Evolutionary conservation across 1,140 invertebrate species (phyloP), one percentile per base, ranked within the genome.

Genomic region (Plodia interpunctella): DNA sequence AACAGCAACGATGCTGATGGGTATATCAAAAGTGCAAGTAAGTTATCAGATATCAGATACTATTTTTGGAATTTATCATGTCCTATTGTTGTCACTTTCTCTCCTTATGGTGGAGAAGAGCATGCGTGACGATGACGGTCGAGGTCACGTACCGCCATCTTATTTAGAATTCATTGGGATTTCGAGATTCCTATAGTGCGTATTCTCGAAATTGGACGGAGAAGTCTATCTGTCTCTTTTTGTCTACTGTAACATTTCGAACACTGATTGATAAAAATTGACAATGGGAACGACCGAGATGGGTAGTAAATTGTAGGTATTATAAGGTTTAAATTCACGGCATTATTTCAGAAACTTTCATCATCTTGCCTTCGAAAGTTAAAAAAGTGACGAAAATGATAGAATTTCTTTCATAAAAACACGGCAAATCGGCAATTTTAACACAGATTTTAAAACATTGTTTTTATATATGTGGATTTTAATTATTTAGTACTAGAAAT

Each of bases 1-100:
- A 55, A 91, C 92, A 18, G 91, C 91, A 10, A 92, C 91, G 60
- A 92, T 92, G 92, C 64, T 92, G 61, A 92, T 92, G 91, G 90
- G 91, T 59, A 92, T 91, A 76, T 90, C 91, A 50, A 91, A 88
- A 72, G 88, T 92, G 59, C 85, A 90, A 68, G 91, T 92, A 65
- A 88, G 78, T 78, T 77, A 63, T 75, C 73, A 73, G 65, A 72
- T 62, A 25, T 25, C 21, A 6, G 21, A 59, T 76, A 72, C 78
- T 74, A 76, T 80, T 84, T 80, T 80, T 65, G 72, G 64, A 80
- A 74, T 63, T n/a, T 77, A n/a, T 25, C 20, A n/a, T n/a, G 10
- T n/a, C n/a, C 38, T 44, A 66, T 76, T 81, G 76, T 74, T 76
- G 68, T 87, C 85, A 78, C 79, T 75, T 59, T 89, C 77, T 54